These are phyloP conservation scores for Charadrius vociferus DNA, from an alignment of 2,113 vertebrate genomes.

Conservation along the genomic window DNA sequence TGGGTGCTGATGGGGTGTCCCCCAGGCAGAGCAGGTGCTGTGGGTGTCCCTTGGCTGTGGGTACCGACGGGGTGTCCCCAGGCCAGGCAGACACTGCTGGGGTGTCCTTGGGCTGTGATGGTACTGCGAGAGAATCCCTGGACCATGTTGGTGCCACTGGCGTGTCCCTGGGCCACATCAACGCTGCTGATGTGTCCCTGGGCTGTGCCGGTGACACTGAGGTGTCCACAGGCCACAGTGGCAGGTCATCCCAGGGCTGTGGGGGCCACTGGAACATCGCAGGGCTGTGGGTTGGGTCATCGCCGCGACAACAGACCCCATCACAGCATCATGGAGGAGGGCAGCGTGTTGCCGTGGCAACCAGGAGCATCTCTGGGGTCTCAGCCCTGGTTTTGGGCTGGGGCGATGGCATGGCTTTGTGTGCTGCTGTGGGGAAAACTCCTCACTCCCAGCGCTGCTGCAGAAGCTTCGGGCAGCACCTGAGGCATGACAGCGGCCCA, in stretches of 20 bases:
- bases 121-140: neutral
- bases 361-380: neutral
- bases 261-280: neutral
- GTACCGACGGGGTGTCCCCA: neutral
- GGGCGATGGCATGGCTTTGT: accelerated
- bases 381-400: neutral
- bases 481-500: accelerated
- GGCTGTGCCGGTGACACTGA: neutral
- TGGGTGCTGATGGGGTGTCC: neutral
- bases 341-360: accelerated
- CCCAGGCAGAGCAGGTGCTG: no score
- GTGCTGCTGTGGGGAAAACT: neutral
- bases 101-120: neutral
- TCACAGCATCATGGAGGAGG: neutral
- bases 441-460: accelerated
- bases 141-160: accelerated
- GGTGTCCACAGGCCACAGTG: accelerated
- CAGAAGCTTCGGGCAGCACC: neutral
- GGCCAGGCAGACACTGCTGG: neutral
- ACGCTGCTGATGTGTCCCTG: neutral
- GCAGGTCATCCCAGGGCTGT: no score
- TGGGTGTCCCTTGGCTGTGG: neutral
- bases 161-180: neutral
- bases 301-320: neutral
- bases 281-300: neutral